These are phyloP conservation scores for Gastracanthus pulcherrimus DNA, from an alignment of 2,888 invertebrate species.

Conservation along the genomic window DNA sequence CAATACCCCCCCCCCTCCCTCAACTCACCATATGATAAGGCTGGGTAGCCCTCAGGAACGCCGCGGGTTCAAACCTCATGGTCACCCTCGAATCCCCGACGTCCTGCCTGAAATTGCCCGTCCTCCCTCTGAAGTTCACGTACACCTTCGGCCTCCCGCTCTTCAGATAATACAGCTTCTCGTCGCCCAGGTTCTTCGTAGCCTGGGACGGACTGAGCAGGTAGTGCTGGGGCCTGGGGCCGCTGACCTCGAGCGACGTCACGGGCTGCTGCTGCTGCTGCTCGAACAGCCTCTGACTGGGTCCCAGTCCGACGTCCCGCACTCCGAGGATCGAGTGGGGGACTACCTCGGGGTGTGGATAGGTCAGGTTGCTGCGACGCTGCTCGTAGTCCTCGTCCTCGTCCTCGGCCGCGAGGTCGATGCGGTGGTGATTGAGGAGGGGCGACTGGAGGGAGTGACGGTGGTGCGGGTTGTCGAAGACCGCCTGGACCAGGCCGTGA, in stretches of 20 bases:
- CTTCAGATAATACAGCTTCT: slow-evolving; percentile 72
- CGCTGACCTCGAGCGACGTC: not conserved
- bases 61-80: slow-evolving; percentile 59
- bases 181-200: slow-evolving; percentile 61
- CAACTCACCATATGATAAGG: slow-evolving; percentile 53
- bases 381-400: not conserved
- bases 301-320: slow-evolving; percentile 65
- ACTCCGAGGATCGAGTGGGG: slow-evolving; percentile 71
- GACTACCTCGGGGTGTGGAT: slow-evolving; percentile 69
- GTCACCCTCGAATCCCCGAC: slow-evolving; percentile 51
- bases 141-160: slow-evolving; percentile 70
- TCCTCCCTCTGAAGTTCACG: slow-evolving; percentile 69
- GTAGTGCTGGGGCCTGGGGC: slow-evolving; percentile 16
- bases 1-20: too few relatives aligned
- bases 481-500: slow-evolving; percentile 68
- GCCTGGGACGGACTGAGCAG: slow-evolving; percentile 9
- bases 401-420: slow-evolving; percentile 11
- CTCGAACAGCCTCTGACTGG: slow-evolving; percentile 45
- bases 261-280: too few relatives aligned
- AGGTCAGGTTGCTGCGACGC: slow-evolving; percentile 40
- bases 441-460: slow-evolving; percentile 28
- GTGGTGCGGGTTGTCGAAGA: slow-evolving; percentile 63
- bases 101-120: slow-evolving; percentile 66
- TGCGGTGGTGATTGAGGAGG: not conserved
- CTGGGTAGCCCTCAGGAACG: slow-evolving; percentile 61